phyloP scores from a whole-genome alignment of 2,113 vertebrate species.

The Oryzias celebensis region DNA sequence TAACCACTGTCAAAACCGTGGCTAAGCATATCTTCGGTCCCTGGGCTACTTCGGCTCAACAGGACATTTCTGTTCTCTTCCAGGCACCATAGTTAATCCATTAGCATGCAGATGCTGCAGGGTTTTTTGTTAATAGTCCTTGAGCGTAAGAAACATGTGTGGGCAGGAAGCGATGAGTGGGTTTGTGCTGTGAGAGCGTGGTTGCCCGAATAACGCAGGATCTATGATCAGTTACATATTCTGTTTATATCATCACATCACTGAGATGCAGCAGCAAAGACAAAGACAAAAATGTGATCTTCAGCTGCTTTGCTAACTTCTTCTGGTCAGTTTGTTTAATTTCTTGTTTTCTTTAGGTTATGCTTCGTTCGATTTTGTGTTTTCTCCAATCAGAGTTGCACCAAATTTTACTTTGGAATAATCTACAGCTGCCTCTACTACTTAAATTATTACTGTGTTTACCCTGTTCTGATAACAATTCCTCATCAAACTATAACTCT shows the following conservation, averaged over 20 bases:
- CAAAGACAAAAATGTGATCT: no score
- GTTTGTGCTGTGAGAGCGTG: conserved; percentile 20
- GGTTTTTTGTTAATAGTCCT: conserved; percentile 34
- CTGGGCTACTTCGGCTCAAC: conserved; percentile 49
- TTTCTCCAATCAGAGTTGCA: no score
- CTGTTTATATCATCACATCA: conserved; percentile 4
- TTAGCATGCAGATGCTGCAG: conserved; percentile 62
- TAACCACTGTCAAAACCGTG: conserved; percentile 51
- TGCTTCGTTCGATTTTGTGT: no score
- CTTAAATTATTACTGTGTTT: no score
- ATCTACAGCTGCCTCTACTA: no score
- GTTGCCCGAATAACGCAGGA: conserved; percentile 17
- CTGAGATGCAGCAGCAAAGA: conserved; percentile 8
- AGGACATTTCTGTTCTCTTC: conserved; percentile 39
- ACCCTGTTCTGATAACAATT: no score
- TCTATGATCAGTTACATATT: conserved; percentile 15
- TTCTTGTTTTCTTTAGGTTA: no score
- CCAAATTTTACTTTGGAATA: no score
- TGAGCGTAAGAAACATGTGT: conserved; percentile 26
- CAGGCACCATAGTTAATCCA: conserved; percentile 52
- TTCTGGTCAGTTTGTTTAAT: no score
- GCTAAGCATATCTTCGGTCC: conserved; percentile 52
- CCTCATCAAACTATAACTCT: no score
- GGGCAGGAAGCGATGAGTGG: conserved; percentile 1
- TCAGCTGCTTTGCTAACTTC: no score